A percentile compares a stretch with the other conserved stretches of the same genome.
Conservation (phyloP, 2,888 invertebrate species). For the Andrena fulva region DNA sequence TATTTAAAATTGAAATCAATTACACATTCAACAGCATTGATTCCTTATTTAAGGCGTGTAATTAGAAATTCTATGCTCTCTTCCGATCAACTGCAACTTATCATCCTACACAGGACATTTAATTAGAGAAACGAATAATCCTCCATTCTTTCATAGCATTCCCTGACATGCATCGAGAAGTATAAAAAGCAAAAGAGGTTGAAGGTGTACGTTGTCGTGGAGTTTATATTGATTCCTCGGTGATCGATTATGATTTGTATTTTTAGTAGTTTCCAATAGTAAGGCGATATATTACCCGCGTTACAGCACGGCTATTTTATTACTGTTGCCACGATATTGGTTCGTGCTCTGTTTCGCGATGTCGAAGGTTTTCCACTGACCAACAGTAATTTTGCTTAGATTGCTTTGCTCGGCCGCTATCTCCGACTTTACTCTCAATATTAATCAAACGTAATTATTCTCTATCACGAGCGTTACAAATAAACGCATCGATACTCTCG, state of each 20-base stretch:
- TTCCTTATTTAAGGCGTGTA: no score
- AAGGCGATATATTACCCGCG: constrained; percentile 22
- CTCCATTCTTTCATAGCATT: no score
- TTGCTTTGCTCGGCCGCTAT: constrained; percentile 14
- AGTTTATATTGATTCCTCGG: constrained; percentile 29
- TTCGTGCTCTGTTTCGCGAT: constrained; percentile 40
- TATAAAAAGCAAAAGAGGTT: neutral
- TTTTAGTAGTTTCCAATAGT: constrained; percentile 49
- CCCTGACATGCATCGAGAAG: no score
- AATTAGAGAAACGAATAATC: no score
- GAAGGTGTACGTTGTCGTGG: constrained; percentile 12
- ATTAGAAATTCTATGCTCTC: no score
- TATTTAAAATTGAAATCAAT: no score
- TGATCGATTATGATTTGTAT: constrained; percentile 50
- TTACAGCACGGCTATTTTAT: constrained; percentile 42
- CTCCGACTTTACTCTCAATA: constrained; percentile 17
- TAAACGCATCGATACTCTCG: neutral
- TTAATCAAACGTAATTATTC: constrained; percentile 31
- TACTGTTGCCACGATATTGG: constrained; percentile 44
- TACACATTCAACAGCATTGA: no score
- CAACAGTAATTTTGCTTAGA: constrained; percentile 51
- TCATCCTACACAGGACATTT: no score
- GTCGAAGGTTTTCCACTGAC: constrained; percentile 34
- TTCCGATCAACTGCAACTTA: no score
- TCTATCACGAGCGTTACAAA: neutral